Evolutionary conservation across 2,797 vertebrate genomes (phyloP), one percentile per base, ranked within the genome.

Genomic region (Tragelaphus eurycerus): DNA sequence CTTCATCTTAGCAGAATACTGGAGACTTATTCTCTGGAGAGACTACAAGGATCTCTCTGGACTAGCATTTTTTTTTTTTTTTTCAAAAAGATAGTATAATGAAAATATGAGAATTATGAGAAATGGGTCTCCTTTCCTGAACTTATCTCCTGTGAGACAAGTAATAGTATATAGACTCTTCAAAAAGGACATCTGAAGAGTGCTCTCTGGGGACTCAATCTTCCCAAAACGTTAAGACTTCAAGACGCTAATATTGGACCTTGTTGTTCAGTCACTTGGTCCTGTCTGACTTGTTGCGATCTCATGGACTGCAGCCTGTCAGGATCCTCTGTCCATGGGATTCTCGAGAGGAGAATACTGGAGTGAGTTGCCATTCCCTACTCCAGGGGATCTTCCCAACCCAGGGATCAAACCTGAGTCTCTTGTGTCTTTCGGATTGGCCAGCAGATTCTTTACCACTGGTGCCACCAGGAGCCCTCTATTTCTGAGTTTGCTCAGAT

Each of bases 271-370:
- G 38, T 74, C 23, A 43, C 71, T 46, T 0, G 0, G 38, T 74
- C 2, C 0, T 74, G 38, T 43, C 21, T 1, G 12, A 25, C 12
- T 43, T 43, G 21, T 74, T 74, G 71, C 3, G 7, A 14, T 27
- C 38, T 46, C 71, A 76, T 15, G 12, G 38, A 46, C 71, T 46
- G 38, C 43, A 27, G 71, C 71, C 38, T 76, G 71, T 76, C 12
- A 43, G 23, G 11, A 38, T 76, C 23, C 34, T 46, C 23, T 76
- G 23, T 76, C 38, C 23, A 8, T 46, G 71, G 38, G 38, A 76
- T 76, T 76, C 38, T 46, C 23, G 38, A 46, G 71, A 21, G 21
- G 2, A 27, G 38, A 76, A 46, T 76, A 43, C 23, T 76, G 23
- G 38, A 74, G 71, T 76, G 3, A 23, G 71, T 8, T 76, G 38